These are phyloP conservation scores for Acanthochromis polyacanthus DNA, from an alignment of 2,113 vertebrate species.

Conservation along the genomic window DNA sequence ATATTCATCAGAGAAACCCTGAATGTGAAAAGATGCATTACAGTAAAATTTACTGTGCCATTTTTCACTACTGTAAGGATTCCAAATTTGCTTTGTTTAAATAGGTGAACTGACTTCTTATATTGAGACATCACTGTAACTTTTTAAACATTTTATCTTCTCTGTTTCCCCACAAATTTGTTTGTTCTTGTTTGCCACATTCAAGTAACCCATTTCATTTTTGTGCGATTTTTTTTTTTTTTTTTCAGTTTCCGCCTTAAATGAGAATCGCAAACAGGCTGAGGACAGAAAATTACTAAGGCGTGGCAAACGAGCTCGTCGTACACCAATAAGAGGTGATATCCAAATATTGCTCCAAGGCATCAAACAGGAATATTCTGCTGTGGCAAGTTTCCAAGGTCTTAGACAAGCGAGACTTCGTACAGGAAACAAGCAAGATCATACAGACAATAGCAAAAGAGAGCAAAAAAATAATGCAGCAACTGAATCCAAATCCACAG, in stretches of 20 bases:
- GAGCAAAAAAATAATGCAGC: background rate
- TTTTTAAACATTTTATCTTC: no score
- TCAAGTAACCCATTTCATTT: background rate
- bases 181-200: no score
- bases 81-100: no score
- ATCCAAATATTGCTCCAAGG: slow-evolving; percentile 5
- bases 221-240: slow-evolving; percentile 13
- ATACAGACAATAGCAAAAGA: background rate
- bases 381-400: background rate
- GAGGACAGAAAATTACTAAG: background rate
- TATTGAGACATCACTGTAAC: no score
- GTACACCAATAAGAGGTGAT: background rate
- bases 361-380: slow-evolving; percentile 5
- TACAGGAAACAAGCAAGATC: background rate
- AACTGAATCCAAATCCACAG: background rate
- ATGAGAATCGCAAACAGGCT: background rate
- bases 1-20: no score
- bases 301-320: accelerated
- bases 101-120: no score
- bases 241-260: slow-evolving; percentile 32
- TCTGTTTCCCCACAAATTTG: no score
- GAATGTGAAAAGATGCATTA: no score
- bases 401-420: background rate
- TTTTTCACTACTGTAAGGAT: no score
- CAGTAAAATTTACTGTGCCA: no score